A percentile compares a stretch with the other conserved stretches of the same genome.
Conservation (phyloP, 2,888 invertebrate species). For the Brachynemurus nebulosus region DNA sequence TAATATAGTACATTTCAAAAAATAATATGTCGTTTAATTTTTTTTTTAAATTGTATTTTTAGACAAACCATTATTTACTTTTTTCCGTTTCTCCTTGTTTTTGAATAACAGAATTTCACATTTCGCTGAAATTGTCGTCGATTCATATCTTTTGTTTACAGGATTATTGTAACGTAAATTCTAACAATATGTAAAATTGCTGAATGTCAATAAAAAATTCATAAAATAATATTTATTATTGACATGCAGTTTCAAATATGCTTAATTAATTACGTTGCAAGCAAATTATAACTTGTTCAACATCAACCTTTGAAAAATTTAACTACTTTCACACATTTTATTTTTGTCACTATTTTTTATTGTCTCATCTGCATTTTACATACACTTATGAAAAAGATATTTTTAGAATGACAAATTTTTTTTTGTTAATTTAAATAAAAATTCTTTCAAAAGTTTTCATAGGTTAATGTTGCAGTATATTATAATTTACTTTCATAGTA, state of each 20-base stretch:
- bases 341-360: neutral
- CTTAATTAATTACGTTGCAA: no score
- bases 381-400: neutral
- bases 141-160: constrained; percentile 20
- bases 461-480: neutral
- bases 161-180: constrained; percentile 33
- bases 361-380: neutral
- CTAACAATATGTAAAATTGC: constrained; percentile 24
- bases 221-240: no score
- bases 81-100: neutral
- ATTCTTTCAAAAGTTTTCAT: neutral
- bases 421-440: constrained; percentile 1
- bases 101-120: neutral
- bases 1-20: constrained; percentile 1
- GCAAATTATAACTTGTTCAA: no score
- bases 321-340: neutral
- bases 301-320: no score
- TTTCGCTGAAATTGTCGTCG: neutral
- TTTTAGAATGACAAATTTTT: no score
- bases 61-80: no score
- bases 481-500: constrained; percentile 3
- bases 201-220: neutral
- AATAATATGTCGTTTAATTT: neutral
- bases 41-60: neutral
- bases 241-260: no score